Conservation (phyloP, 2,113 vertebrate species). For the Coreoperca whiteheadi region DNA sequence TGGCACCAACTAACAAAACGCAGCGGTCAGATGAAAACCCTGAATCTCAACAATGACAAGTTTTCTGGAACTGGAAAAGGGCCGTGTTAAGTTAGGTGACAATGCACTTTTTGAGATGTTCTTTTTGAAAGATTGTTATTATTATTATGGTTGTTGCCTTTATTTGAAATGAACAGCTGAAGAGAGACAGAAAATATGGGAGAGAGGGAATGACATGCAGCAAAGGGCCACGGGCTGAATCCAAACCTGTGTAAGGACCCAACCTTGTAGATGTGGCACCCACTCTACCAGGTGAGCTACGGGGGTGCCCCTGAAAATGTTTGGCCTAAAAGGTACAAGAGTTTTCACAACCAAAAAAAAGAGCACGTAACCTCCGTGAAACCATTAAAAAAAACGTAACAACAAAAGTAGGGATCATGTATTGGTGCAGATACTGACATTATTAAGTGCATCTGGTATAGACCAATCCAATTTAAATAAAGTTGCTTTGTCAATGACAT, state of each 20-base stretch:
- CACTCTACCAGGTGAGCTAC: too few species aligned
- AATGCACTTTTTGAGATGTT: not conserved
- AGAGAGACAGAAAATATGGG: too few species aligned
- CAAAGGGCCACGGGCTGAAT: too few species aligned
- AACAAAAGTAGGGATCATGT: not conserved
- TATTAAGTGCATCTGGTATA: not conserved
- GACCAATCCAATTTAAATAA: not conserved
- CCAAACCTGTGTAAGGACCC: too few species aligned
- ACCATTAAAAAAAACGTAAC: not conserved
- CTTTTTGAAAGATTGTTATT: too few species aligned
- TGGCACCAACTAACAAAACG: conserved; percentile 19
- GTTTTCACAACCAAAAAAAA: not conserved
- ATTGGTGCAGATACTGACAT: not conserved
- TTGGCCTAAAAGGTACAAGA: not conserved
- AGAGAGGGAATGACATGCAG: too few species aligned
- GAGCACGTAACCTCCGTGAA: not conserved
- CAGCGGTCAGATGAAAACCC: conserved; percentile 20
- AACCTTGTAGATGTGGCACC: too few species aligned
- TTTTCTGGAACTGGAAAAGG: not conserved
- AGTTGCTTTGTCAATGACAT: not conserved
- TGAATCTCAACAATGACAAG: not conserved
- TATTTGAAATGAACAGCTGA: too few species aligned
- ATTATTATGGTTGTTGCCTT: too few species aligned
- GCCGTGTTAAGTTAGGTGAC: not conserved
- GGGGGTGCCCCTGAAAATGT: too few species aligned